Evolutionary conservation across 2,888 invertebrate genomes (phyloP).

Genomic region (Eustalomyia histrio): DNA sequence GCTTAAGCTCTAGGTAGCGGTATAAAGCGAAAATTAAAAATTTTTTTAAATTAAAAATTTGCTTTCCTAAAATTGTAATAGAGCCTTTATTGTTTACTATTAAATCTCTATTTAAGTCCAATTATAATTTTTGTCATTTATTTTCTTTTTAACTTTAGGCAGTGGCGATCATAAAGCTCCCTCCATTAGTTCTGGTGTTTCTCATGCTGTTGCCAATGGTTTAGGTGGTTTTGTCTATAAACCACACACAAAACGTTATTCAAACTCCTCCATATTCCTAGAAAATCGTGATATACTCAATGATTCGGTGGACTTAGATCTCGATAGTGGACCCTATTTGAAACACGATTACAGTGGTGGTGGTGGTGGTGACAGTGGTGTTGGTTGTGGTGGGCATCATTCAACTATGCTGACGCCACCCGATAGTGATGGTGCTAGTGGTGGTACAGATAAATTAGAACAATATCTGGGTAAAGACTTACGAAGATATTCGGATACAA

Average conservation of each 20-base stretch:
- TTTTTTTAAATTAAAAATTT: no score
- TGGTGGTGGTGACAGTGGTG: conserved; percentile 30
- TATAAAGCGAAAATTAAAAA: no score
- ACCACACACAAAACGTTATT: conserved; percentile 77
- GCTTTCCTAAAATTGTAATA: no score
- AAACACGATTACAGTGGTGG: conserved; percentile 62
- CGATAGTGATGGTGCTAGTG: conserved; percentile 68
- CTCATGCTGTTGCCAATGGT: conserved; percentile 76
- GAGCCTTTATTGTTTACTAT: no score
- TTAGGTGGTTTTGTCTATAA: conserved; percentile 75
- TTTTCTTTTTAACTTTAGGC: conserved; percentile 64
- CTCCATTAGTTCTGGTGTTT: conserved; percentile 75
- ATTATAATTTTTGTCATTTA: no score
- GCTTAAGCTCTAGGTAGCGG: no score
- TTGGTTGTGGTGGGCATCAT: conserved; percentile 69
- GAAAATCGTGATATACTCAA: conserved; percentile 80
- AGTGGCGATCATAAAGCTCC: conserved; percentile 77
- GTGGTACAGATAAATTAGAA: conserved; percentile 68
- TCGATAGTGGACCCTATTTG: conserved; percentile 60
- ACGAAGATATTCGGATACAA: conserved; percentile 79
- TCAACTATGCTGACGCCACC: conserved; percentile 74
- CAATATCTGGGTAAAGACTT: conserved; percentile 74
- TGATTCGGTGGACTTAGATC: conserved; percentile 72
- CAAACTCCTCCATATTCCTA: conserved; percentile 79
- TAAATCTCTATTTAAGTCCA: no score